Evolutionary conservation across 2,888 invertebrate genomes (phyloP).

Genomic region (Synergus laeviventris): DNA sequence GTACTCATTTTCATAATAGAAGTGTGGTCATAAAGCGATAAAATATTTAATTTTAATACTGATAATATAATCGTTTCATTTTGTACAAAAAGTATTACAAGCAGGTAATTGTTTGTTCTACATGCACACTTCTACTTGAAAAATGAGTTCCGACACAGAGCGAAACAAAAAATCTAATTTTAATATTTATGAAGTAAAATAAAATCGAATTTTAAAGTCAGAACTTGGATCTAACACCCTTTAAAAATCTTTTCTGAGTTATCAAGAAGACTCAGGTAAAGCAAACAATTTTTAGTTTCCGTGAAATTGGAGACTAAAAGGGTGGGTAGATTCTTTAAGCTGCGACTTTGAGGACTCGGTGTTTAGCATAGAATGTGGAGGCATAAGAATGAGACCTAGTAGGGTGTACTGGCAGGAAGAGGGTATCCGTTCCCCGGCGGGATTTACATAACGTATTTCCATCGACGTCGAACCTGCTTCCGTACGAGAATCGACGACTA

Average conservation of each 20-base stretch:
- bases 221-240: no score
- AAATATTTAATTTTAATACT: no score
- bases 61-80: no score
- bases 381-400: conserved; percentile 61
- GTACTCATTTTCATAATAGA: no score
- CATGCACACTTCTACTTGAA: no score
- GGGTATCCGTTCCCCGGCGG: conserved; percentile 65
- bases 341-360: conserved; percentile 31
- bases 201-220: no score
- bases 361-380: conserved; percentile 66
- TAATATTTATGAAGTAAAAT: no score
- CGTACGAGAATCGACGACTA: conserved; percentile 57
- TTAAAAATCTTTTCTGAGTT: not conserved
- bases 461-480: conserved; percentile 70
- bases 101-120: no score
- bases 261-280: not conserved
- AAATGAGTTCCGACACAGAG: no score
- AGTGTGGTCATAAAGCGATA: no score
- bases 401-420: conserved; percentile 67
- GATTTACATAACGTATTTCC: conserved; percentile 73
- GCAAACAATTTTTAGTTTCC: not conserved
- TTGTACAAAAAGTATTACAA: no score
- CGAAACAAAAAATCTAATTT: no score
- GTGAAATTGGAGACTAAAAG: not conserved
- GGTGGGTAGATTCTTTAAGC: not conserved